phyloP scores from a whole-genome alignment of 1,140 invertebrate species.

The Papilio aristodemus region DNA sequence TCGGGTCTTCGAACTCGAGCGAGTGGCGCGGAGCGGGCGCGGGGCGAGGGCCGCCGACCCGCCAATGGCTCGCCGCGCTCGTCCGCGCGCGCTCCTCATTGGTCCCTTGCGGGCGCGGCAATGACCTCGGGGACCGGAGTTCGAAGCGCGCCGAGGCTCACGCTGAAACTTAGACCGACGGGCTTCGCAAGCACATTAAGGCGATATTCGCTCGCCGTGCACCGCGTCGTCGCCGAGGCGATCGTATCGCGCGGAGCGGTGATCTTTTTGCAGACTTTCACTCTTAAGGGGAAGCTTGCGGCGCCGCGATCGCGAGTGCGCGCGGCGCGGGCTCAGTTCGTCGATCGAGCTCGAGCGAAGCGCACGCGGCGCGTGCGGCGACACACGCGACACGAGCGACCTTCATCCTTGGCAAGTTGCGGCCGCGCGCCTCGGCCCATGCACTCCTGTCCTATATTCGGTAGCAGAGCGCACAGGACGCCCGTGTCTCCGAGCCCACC shows the following conservation, averaged over 20 bases:
- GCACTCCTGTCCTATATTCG: slow-evolving; percentile 69
- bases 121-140: slow-evolving; percentile 81
- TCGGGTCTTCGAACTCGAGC: slow-evolving; percentile 80
- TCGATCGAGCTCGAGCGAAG: slow-evolving; percentile 74
- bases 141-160: slow-evolving; percentile 79
- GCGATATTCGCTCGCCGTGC: slow-evolving; percentile 63
- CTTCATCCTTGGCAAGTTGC: slow-evolving; percentile 72
- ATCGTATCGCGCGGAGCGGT: slow-evolving; percentile 74
- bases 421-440: slow-evolving; percentile 59
- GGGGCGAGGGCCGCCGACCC: slow-evolving; percentile 55
- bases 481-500: slow-evolving; percentile 49
- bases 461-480: slow-evolving; percentile 55
- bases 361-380: slow-evolving; percentile 73
- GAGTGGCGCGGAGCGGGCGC: slow-evolving; percentile 53
- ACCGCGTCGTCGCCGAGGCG: slow-evolving; percentile 55
- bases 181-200: slow-evolving; percentile 62
- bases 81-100: slow-evolving; percentile 68
- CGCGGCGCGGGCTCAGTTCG: slow-evolving; percentile 73
- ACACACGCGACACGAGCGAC: slow-evolving; percentile 63
- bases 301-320: slow-evolving; percentile 64
- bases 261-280: slow-evolving; percentile 82
- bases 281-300: slow-evolving; percentile 75
- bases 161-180: slow-evolving; percentile 63
- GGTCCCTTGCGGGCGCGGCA: slow-evolving; percentile 75
- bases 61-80: slow-evolving; percentile 72